These are phyloP conservation scores for Petromus typicus DNA, from an alignment of 2,113 vertebrate species.

Conservation along the genomic window DNA sequence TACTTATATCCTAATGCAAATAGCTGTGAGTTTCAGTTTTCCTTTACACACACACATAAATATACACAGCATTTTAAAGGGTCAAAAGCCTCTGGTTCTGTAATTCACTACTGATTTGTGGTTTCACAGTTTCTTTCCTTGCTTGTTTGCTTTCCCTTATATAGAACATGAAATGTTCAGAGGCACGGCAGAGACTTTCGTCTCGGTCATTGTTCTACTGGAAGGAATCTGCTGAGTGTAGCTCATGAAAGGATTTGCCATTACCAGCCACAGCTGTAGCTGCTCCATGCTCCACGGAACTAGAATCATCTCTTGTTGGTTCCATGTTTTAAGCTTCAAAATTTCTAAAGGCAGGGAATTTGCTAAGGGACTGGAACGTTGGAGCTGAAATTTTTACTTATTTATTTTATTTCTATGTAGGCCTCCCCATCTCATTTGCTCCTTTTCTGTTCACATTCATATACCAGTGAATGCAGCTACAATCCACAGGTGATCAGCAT, in stretches of 20 bases:
- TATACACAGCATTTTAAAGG: not conserved
- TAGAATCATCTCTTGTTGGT: not conserved
- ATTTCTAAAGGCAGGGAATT: too few relatives aligned
- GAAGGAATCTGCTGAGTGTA: not conserved
- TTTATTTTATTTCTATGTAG: not conserved
- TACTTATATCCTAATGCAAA: not conserved
- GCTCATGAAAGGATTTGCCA: not conserved
- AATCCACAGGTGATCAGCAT: not conserved
- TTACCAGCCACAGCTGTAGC: not conserved
- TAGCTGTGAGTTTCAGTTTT: not conserved
- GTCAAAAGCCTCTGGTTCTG: not conserved
- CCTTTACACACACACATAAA: not conserved
- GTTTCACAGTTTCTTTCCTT: not conserved
- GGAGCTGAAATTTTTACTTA: not conserved
- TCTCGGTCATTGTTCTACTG: not conserved
- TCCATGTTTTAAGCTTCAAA: not conserved
- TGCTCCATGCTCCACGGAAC: not conserved
- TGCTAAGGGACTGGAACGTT: not conserved
- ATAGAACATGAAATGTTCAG: not conserved
- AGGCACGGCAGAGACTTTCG: not conserved
- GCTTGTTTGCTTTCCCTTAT: not conserved
- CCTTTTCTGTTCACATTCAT: not conserved
- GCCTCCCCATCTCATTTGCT: not conserved
- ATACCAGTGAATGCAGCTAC: not conserved
- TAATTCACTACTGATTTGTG: not conserved